These are phyloP conservation scores for Sebastes oblongus DNA, from an alignment of 2,797 vertebrate genomes.

Conservation along the genomic window DNA sequence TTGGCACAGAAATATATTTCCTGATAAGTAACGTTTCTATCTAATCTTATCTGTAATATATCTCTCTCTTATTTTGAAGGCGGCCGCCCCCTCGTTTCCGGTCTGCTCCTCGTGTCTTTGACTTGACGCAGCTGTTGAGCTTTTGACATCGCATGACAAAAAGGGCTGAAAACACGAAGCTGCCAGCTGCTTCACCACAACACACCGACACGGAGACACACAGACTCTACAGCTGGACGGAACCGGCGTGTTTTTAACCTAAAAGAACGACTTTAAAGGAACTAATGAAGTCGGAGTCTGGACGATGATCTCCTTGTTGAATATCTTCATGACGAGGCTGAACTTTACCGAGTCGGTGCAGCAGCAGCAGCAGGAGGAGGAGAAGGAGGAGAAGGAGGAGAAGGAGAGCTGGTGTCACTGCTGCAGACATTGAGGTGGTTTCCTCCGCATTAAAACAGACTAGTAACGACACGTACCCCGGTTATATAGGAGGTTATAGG, in stretches of 20 bases:
- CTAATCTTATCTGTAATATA: not conserved
- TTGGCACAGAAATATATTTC: not conserved
- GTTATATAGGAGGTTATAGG: not conserved
- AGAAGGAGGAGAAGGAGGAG: too few species aligned
- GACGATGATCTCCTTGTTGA: not conserved
- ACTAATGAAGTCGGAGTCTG: not conserved
- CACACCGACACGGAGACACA: not conserved
- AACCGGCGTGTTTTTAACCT: not conserved
- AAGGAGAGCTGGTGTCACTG: not conserved
- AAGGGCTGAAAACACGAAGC: too few species aligned
- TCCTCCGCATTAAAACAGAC: not conserved
- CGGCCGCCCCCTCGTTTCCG: slow-evolving; percentile 20
- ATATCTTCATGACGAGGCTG: not conserved
- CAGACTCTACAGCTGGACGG: not conserved
- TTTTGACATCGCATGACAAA: not conserved
- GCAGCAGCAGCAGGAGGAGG: not conserved
- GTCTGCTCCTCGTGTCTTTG: not conserved
- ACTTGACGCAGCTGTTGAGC: slow-evolving; percentile 9
- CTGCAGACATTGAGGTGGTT: not conserved
- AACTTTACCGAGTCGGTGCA: slow-evolving; percentile 30
- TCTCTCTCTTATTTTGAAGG: slow-evolving; percentile 6
- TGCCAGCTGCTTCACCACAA: too few species aligned
- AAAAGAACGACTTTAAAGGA: not conserved
- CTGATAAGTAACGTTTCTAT: not conserved
- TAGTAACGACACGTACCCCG: slow-evolving; percentile 17